These are phyloP conservation scores for Callipepla californica DNA, from an alignment of 2,113 vertebrate species.

Conservation along the genomic window DNA sequence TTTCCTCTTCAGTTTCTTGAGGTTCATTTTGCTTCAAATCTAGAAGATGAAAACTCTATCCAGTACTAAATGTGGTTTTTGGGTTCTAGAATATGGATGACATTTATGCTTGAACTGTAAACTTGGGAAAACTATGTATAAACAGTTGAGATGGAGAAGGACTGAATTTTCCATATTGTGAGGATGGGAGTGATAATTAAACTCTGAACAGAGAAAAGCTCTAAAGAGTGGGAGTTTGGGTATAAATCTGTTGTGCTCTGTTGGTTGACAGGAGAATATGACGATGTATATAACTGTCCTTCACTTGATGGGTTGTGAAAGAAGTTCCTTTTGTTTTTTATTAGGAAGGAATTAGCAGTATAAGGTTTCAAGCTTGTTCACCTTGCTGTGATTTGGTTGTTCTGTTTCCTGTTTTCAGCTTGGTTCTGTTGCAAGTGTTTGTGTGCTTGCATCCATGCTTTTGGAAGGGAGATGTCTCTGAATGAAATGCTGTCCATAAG, in stretches of 20 bases:
- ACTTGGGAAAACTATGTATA: not conserved
- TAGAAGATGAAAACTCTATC: not conserved
- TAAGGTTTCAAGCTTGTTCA: not conserved
- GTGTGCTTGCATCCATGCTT: not conserved
- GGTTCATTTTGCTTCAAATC: not conserved
- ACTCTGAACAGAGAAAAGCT: not conserved
- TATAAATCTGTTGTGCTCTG: not conserved
- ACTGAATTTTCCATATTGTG: not conserved
- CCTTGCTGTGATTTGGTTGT: not conserved
- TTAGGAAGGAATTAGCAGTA: not conserved
- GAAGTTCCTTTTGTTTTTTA: not conserved
- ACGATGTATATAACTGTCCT: not conserved
- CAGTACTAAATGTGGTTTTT: not conserved
- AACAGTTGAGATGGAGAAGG: not conserved
- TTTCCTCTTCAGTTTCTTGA: not conserved
- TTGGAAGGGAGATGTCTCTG: not conserved
- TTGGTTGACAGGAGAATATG: not conserved
- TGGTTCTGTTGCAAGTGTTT: not conserved
- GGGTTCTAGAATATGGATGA: not conserved
- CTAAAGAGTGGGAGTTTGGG: not conserved
- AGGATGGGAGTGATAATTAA: not conserved
- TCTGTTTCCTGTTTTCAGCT: not conserved
- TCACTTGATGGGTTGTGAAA: not conserved
- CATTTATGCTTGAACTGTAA: constrained; percentile 5
- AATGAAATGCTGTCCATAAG: not conserved